These are phyloP conservation scores for Anolis apletophallus DNA, from an alignment of 2,797 vertebrate genomes.

Conservation along the genomic window DNA sequence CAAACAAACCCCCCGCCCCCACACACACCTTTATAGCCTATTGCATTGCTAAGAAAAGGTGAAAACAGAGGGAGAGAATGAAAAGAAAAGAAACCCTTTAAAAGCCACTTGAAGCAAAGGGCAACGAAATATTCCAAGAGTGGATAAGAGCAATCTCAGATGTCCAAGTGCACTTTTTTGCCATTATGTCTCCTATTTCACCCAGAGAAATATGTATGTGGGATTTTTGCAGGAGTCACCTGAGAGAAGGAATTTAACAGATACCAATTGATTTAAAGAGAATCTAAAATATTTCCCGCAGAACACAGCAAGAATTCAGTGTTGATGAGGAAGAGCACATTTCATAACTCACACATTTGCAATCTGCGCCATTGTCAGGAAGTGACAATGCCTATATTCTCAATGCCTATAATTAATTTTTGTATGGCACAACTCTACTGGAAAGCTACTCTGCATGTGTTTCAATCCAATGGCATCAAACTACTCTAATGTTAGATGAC, in stretches of 20 bases:
- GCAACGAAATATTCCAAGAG: conserved; percentile 26
- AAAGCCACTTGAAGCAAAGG: conserved; percentile 29
- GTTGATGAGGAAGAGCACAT: background rate
- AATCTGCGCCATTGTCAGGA: background rate
- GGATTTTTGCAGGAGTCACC: conserved; percentile 11
- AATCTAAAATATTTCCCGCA: conserved; percentile 20
- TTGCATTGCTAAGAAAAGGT: conserved; percentile 6
- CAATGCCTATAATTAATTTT: background rate
- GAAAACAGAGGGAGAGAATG: background rate
- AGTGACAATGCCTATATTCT: background rate
- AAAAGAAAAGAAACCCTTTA: background rate
- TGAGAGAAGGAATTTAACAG: conserved; percentile 19
- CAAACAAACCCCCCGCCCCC: too few species aligned
- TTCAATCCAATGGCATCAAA: background rate
- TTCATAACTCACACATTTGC: background rate
- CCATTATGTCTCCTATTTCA: conserved; percentile 39
- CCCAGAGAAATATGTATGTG: conserved; percentile 14
- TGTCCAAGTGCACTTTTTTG: background rate
- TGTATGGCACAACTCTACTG: background rate
- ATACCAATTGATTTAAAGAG: conserved; percentile 23
- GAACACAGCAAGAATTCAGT: conserved; percentile 18
- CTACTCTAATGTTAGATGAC: background rate
- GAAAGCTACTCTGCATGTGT: too few species aligned
- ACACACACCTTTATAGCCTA: background rate
- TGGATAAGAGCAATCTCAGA: background rate